Evolutionary conservation across 2,888 invertebrate genomes (phyloP).

Genomic region (Aricia artaxerxes): DNA sequence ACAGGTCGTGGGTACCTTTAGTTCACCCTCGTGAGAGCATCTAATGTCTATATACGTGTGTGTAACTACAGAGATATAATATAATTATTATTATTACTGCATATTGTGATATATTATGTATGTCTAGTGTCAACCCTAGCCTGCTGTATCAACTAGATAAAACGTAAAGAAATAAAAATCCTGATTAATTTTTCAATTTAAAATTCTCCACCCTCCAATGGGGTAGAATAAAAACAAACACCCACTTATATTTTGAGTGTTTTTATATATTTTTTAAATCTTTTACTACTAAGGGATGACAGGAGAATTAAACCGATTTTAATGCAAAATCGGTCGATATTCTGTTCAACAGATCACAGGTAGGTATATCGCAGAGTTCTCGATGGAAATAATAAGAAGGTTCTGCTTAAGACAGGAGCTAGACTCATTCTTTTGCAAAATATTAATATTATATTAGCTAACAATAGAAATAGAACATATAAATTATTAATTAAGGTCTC

Average conservation of each 20-base stretch:
- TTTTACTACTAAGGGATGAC: too few relatives aligned
- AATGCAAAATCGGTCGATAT: constrained; percentile 16
- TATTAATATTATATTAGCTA: too few relatives aligned
- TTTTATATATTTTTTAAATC: too few relatives aligned
- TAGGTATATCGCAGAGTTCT: neutral
- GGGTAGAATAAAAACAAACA: too few relatives aligned
- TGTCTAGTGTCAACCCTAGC: constrained; percentile 52
- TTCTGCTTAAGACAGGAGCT: neutral
- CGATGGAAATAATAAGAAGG: neutral
- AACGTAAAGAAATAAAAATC: neutral
- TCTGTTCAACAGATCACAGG: neutral
- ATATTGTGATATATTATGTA: constrained; percentile 61
- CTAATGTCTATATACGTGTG: neutral
- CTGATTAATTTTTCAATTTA: too few relatives aligned
- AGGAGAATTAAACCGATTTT: constrained; percentile 18
- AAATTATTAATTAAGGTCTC: too few relatives aligned
- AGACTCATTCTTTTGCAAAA: too few relatives aligned
- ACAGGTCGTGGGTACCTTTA: neutral
- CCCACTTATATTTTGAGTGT: too few relatives aligned
- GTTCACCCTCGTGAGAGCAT: neutral
- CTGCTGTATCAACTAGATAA: neutral
- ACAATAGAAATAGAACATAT: too few relatives aligned
- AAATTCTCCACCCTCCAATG: neutral
- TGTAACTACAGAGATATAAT: constrained; percentile 24
- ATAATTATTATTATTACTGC: constrained; percentile 49